Conservation (phyloP, 2,797 vertebrate genomes). For the Squalus acanthias region DNA sequence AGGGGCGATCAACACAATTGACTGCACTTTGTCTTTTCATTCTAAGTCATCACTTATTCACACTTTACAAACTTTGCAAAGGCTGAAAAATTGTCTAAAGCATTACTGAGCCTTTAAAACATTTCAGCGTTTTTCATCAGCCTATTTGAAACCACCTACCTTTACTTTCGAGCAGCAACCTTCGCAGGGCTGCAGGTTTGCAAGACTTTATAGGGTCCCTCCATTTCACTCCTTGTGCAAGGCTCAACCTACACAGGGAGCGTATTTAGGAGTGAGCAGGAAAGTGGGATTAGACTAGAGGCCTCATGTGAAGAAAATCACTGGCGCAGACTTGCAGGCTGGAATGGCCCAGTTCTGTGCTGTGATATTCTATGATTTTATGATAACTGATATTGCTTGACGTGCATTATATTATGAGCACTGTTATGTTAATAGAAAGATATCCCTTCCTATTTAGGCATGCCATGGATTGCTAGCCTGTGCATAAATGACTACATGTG, state of each 20-base stretch:
- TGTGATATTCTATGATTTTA: neutral
- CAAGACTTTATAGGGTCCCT: neutral
- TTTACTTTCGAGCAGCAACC: neutral
- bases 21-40: neutral
- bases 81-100: too few relatives aligned
- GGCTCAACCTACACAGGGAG: neutral
- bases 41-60: neutral
- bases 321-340: neutral
- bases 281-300: neutral
- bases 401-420: too few relatives aligned
- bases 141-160: neutral
- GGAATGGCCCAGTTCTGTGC: neutral
- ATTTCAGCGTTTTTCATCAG: neutral
- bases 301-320: neutral
- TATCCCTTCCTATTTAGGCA: neutral
- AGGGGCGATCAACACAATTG: neutral
- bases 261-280: neutral
- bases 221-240: neutral
- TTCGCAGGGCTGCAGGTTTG: neutral
- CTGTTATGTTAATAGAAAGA: too few relatives aligned
- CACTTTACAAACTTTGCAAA: too few relatives aligned
- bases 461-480: neutral
- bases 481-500: neutral
- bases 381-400: too few relatives aligned
- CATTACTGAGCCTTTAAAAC: neutral